phyloP scores from a whole-genome alignment of 2,888 invertebrate species.

The Melipona bicolor region DNA sequence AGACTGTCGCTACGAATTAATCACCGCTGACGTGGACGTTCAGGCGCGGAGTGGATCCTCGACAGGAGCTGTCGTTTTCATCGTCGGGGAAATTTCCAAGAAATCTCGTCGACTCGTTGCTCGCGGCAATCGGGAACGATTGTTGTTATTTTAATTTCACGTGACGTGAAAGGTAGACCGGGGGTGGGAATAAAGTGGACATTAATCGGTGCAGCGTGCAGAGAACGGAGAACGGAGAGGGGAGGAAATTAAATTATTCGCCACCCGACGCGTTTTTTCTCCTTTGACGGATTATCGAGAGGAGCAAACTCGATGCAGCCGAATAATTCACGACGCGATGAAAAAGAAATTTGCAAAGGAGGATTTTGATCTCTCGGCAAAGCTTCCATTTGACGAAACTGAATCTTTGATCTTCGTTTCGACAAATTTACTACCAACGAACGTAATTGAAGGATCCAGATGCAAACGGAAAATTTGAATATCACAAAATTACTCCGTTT shows the following conservation, averaged over 20 bases:
- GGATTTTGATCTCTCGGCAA: background rate
- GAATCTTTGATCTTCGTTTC: too few relatives aligned
- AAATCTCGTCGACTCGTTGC: background rate
- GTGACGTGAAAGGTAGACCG: background rate
- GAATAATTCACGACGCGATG: background rate
- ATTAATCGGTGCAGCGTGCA: background rate
- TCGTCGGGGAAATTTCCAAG: background rate
- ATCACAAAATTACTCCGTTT: too few relatives aligned
- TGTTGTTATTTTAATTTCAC: background rate
- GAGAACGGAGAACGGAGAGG: background rate
- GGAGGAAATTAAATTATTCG: background rate
- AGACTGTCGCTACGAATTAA: conserved; percentile 40
- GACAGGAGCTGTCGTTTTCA: background rate
- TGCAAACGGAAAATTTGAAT: too few relatives aligned
- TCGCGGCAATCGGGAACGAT: background rate
- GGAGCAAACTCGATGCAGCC: background rate
- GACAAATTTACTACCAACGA: too few relatives aligned
- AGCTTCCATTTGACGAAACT: too few relatives aligned
- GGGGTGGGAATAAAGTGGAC: fast-evolving
- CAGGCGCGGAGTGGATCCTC: background rate
- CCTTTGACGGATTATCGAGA: background rate
- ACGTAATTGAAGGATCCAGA: too few relatives aligned
- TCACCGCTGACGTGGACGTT: conserved; percentile 1
- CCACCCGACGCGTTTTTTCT: background rate
- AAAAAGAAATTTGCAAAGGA: background rate